These are phyloP conservation scores for Zaprionus kolodkinae DNA, from an alignment of 1,140 invertebrate genomes.

Conservation along the genomic window DNA sequence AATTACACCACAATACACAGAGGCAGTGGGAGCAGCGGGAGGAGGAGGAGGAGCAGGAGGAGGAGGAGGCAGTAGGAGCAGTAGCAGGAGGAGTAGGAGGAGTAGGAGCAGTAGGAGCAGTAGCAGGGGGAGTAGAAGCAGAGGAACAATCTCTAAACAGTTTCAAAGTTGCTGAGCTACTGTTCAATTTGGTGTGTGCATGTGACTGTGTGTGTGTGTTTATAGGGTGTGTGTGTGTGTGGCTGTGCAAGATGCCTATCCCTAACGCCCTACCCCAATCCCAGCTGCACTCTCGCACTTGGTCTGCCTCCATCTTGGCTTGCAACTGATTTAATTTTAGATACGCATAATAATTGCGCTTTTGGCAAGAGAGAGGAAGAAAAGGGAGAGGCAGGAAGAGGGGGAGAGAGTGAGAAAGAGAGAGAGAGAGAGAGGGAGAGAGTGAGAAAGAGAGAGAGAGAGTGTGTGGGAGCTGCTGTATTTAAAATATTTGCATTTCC, in stretches of 20 bases:
- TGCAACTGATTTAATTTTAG: constrained; percentile 64
- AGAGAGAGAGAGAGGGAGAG: background rate
- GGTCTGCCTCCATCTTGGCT: constrained; percentile 6
- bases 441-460: background rate
- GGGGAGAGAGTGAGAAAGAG: background rate
- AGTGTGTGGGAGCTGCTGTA: background rate
- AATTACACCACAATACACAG: constrained; percentile 53
- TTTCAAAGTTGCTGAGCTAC: constrained; percentile 20
- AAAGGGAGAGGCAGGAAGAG: background rate
- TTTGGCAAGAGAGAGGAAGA: constrained; percentile 3
- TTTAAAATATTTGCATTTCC: constrained; percentile 46
- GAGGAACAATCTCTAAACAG: constrained; percentile 33
- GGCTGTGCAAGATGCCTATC: background rate
- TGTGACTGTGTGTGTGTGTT: background rate
- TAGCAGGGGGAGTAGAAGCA: constrained; percentile 5
- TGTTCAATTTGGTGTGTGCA: constrained; percentile 3
- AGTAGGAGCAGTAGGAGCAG: constrained; percentile 5
- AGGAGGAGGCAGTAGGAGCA: background rate
- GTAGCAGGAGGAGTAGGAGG: constrained; percentile 2
- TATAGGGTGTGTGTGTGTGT: background rate
- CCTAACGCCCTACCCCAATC: background rate
- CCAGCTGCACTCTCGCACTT: background rate
- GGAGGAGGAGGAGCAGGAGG: background rate
- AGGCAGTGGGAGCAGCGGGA: constrained; percentile 1
- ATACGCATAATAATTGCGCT: constrained; percentile 58